These are phyloP conservation scores for Stictocephala bisonia DNA, from an alignment of 2,888 invertebrate genomes.

Conservation along the genomic window DNA sequence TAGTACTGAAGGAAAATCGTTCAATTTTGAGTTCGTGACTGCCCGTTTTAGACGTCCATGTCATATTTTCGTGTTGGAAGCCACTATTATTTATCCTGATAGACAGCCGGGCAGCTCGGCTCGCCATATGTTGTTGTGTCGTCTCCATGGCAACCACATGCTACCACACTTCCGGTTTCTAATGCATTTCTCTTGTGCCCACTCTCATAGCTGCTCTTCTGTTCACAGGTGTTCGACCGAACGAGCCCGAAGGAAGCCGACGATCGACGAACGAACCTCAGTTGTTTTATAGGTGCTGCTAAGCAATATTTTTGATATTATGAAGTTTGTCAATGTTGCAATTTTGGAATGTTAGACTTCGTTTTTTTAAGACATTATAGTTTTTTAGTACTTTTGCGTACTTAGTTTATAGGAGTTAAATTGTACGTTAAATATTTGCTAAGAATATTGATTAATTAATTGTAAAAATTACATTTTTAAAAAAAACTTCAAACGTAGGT, in stretches of 20 bases:
- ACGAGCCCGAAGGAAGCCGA: constrained; percentile 5
- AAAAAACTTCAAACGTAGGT: too few species aligned
- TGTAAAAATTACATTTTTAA: too few species aligned
- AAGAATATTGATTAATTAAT: too few species aligned
- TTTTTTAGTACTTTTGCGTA: constrained; percentile 8
- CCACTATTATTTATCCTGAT: too few species aligned
- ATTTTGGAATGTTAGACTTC: constrained; percentile 27
- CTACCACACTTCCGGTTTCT: constrained; percentile 38
- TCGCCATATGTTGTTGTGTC: constrained; percentile 37
- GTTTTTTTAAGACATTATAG: constrained; percentile 20
- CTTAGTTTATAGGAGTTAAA: too few species aligned
- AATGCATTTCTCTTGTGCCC: constrained; percentile 39
- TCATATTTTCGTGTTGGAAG: too few species aligned
- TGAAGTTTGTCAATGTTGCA: neutral
- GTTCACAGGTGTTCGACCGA: constrained; percentile 32
- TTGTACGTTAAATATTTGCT: too few species aligned
- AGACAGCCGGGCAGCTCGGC: neutral
- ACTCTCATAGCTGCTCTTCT: constrained; percentile 24
- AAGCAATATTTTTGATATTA: constrained; percentile 40
- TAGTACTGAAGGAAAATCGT: too few species aligned
- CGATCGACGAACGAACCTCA: neutral
- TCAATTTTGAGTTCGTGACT: too few species aligned
- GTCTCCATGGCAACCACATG: constrained; percentile 39
- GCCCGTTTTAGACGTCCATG: too few species aligned
- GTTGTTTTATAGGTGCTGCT: constrained; percentile 19